A percentile compares a stretch with the other conserved stretches of the same genome.
Evolutionary conservation across 1,140 invertebrate species (phyloP).

Genomic region (Mamestra configurata): DNA sequence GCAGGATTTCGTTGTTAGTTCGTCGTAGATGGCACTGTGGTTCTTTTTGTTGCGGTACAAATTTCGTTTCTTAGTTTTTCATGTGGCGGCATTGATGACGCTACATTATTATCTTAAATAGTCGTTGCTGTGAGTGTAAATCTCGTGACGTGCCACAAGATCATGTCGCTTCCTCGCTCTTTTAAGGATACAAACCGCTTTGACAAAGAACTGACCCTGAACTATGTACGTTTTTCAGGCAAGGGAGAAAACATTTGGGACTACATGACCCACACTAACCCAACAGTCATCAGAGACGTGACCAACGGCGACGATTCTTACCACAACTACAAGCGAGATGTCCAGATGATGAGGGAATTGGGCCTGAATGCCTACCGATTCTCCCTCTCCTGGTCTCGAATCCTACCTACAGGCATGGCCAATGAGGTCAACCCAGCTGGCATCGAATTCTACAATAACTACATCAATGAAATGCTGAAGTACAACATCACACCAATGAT

Average conservation of each 20-base stretch:
- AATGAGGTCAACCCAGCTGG: constrained; percentile 86
- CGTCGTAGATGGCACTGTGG: too few relatives aligned
- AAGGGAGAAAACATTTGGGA: constrained; percentile 84
- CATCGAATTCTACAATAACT: constrained; percentile 89
- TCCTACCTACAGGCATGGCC: constrained; percentile 88
- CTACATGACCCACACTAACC: constrained; percentile 69
- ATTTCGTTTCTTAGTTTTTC: too few relatives aligned
- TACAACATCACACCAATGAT: constrained; percentile 81
- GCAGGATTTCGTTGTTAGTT: too few relatives aligned
- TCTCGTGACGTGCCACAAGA: too few relatives aligned
- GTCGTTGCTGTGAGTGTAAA: too few relatives aligned
- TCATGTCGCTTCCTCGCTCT: too few relatives aligned
- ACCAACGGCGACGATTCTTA: constrained; percentile 74
- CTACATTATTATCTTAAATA: too few relatives aligned
- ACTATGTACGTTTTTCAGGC: constrained; percentile 64
- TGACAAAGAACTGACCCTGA: background rate
- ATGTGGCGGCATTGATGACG: too few relatives aligned
- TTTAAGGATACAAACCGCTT: too few relatives aligned
- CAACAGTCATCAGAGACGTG: constrained; percentile 59
- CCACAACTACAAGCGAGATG: constrained; percentile 72
- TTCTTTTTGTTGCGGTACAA: too few relatives aligned
- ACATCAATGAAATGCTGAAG: constrained; percentile 86
- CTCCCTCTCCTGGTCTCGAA: constrained; percentile 74
- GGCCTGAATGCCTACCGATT: constrained; percentile 74
- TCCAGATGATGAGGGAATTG: constrained; percentile 75